Percentiles rank a stretch among this genome's conserved stretches.
Conservation (phyloP, 2,797 vertebrate genomes). For the Myiotriccus ornatus region DNA sequence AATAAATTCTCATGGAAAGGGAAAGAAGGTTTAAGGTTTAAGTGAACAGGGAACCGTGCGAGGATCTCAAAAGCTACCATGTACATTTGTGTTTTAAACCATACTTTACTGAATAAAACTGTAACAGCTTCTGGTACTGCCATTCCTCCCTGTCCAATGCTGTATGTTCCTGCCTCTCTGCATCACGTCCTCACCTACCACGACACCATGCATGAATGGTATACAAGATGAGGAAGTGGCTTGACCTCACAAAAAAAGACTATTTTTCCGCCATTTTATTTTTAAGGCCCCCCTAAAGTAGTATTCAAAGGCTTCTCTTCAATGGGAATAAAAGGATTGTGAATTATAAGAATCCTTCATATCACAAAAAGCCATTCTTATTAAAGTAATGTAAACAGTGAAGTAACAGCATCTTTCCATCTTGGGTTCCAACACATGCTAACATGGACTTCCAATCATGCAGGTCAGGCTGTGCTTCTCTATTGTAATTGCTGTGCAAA, state of each 20-base stretch:
- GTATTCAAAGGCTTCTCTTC: not conserved
- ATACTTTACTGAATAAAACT: not conserved
- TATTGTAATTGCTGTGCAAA: not conserved
- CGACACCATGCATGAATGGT: rapidly evolving
- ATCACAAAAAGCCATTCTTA: not conserved
- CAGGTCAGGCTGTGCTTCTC: not conserved
- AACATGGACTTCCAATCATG: not conserved
- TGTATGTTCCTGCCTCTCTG: not conserved
- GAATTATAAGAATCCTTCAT: rapidly evolving
- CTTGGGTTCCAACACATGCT: not conserved
- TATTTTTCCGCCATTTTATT: not conserved
- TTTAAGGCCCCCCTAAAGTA: not conserved
- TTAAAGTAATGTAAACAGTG: not conserved
- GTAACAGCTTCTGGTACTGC: not conserved
- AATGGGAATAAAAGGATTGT: not conserved
- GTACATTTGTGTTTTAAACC: not conserved
- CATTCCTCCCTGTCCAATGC: not conserved
- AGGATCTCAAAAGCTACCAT: not conserved
- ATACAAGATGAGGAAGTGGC: not conserved
- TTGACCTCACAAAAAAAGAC: not conserved
- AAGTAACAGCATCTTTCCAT: not conserved
- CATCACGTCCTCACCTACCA: not conserved
- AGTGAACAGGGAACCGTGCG: not conserved
- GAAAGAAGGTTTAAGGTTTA: not conserved
- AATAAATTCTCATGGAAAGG: not conserved